A percentile compares a stretch with the other conserved stretches of the same genome.
Conservation (phyloP, 2,888 invertebrate species). For the Sinhomidia bicolor region DNA sequence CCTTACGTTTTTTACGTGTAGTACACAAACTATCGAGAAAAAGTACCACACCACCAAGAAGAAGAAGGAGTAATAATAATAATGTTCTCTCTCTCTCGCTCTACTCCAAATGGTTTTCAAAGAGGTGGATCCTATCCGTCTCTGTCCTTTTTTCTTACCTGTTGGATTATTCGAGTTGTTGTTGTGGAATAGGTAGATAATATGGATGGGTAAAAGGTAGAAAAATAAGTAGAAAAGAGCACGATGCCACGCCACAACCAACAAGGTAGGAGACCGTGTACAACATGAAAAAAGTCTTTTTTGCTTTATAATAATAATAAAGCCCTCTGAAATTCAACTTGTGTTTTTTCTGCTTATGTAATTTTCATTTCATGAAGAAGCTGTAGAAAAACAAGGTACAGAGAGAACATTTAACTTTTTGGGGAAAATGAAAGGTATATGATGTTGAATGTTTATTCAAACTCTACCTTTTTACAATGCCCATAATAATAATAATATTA, state of each 20-base stretch:
- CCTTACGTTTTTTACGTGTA: background rate
- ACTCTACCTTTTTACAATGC: background rate
- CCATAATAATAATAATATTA: background rate
- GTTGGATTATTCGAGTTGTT: constrained; percentile 51
- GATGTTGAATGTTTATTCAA: background rate
- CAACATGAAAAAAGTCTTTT: constrained; percentile 31
- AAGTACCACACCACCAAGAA: background rate
- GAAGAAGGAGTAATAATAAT: constrained; percentile 30
- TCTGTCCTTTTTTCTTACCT: constrained; percentile 60
- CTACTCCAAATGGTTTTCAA: constrained; percentile 20
- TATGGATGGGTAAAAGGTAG: constrained; percentile 26
- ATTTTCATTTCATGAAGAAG: constrained; percentile 30
- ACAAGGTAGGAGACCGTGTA: constrained; percentile 11
- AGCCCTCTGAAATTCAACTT: constrained; percentile 2
- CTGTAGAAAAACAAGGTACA: constrained; percentile 9
- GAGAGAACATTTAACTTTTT: constrained; percentile 11
- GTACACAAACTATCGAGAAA: constrained; percentile 26
- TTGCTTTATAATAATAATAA: constrained; percentile 22
- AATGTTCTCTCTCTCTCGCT: constrained; percentile 7
- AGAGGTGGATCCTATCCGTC: constrained; percentile 56
- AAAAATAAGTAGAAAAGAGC: background rate
- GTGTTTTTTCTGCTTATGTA: constrained; percentile 36
- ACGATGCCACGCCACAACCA: background rate
- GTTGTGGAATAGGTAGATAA: background rate
- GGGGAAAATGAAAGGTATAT: background rate